These are phyloP conservation scores for Sphaeridia pumilis DNA, from an alignment of 2,888 invertebrate species.

Conservation along the genomic window DNA sequence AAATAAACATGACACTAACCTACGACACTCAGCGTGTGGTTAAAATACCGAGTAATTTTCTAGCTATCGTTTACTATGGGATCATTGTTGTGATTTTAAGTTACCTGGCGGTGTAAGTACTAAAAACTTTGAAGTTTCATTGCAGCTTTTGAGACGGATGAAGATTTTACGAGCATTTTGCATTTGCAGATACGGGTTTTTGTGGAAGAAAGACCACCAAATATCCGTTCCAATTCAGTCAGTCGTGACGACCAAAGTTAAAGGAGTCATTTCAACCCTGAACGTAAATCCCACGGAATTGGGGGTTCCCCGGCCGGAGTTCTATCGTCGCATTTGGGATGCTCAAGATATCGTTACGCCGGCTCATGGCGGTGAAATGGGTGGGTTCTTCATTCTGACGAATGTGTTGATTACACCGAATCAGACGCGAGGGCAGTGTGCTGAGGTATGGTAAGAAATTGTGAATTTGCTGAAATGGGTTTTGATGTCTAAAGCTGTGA, in stretches of 20 bases:
- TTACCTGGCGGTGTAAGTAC: slow-evolving; percentile 29
- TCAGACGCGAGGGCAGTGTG: slow-evolving; percentile 40
- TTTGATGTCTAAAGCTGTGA: background rate
- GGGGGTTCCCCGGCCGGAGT: slow-evolving; percentile 20
- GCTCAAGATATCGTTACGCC: slow-evolving; percentile 45
- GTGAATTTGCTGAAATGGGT: background rate
- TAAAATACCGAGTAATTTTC: slow-evolving; percentile 26
- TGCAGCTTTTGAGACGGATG: background rate
- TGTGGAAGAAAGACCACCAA: slow-evolving; percentile 25
- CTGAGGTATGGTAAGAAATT: slow-evolving; percentile 37
- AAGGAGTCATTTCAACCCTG: slow-evolving; percentile 41
- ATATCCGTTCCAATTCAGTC: slow-evolving; percentile 19
- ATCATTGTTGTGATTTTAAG: slow-evolving; percentile 20
- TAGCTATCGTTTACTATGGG: slow-evolving; percentile 18
- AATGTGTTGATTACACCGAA: slow-evolving; percentile 43
- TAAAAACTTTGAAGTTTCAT: background rate
- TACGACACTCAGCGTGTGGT: slow-evolving; percentile 29
- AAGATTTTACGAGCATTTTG: background rate
- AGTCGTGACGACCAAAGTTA: slow-evolving; percentile 43
- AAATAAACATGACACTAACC: background rate
- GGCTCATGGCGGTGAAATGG: slow-evolving; percentile 41
- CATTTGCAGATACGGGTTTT: slow-evolving; percentile 11
- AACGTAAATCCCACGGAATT: slow-evolving; percentile 28
- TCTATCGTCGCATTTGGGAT: slow-evolving; percentile 41
- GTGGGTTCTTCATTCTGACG: slow-evolving; percentile 45